Evolutionary conservation across 2,797 vertebrate genomes (phyloP), one percentile per base, ranked within the genome.

Genomic region (Sebastes diploproa): DNA sequence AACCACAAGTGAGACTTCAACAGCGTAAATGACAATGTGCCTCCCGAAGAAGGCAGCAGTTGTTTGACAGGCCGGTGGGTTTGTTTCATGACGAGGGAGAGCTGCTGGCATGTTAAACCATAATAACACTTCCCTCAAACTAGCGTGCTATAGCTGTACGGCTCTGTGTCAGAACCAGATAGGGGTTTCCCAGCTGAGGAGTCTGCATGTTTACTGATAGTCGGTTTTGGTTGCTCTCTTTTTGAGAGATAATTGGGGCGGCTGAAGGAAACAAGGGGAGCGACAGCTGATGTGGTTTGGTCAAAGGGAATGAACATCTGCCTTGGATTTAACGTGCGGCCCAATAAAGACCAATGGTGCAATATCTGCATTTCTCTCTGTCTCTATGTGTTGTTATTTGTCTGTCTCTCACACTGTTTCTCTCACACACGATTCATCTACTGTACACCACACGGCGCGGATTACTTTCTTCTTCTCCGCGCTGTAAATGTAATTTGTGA

Each of bases 241-340:
- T 92, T 89, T 83, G 84, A 89, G 86, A 88, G 88, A 91, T 91
- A 90, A 91, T 86, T 90, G 85, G 80, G 78, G 90, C 83, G 78
- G 77, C 82, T 86, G 82, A 88, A 88, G 82, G 82, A 88, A 86
- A 87, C 87, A 85, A 90, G 88, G 82, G 86, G 87, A 91, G 82
- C 89, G 88, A 95, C 95, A 95, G 95, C 93, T 94, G 92, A 92
- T 92, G 90, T 84, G 91, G 93, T 91, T 91, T 85, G 71, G 89
- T 93, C 86, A 59, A 91, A 87, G 71, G 66, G 72, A 87, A 81
- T 29, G 80, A 90, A 92, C 93, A 94, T 95, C 91, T 95, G 93
- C 89, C 91, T 94, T 90, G 93, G 90, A 94, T 95, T 94, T 93
- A 83, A 88, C 75, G 77, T 88, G 90, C 78, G 85, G 88, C 89